Conservation (phyloP, 2,113 vertebrate species). For the Martes martes region DNA sequence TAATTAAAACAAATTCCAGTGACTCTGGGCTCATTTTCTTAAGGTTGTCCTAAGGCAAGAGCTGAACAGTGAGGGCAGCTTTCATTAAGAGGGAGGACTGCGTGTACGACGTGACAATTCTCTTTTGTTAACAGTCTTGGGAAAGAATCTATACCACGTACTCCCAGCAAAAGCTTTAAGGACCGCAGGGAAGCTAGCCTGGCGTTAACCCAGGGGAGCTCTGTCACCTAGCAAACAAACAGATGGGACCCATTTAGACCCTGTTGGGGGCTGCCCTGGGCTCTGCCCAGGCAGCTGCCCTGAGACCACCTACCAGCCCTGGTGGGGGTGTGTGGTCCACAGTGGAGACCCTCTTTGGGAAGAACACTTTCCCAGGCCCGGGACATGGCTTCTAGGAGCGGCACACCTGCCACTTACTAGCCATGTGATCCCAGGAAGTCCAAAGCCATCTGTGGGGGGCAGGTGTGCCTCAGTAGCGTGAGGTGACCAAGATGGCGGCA, state of each 20-base stretch:
- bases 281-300: neutral
- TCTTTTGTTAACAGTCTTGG: conserved; percentile 25
- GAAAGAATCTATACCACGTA: neutral
- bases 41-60: neutral
- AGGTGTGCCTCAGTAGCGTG: neutral
- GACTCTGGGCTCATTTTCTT: neutral
- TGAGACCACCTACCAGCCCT: neutral
- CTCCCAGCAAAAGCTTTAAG: neutral
- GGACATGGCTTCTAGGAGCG: neutral
- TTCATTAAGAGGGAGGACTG: neutral
- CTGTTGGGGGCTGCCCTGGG: neutral
- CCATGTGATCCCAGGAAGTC: neutral
- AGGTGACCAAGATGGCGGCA: neutral
- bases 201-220: neutral
- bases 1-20: conserved; percentile 39
- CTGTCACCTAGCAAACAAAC: neutral
- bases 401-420: neutral
- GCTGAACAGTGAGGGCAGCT: neutral
- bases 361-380: neutral
- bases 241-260: neutral
- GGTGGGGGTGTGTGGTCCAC: neutral
- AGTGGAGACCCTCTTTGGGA: neutral
- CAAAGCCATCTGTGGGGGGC: neutral
- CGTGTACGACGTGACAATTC: neutral
- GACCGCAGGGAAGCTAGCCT: neutral